phyloP scores from a whole-genome alignment of 2,888 invertebrate species.

The Phortica magna region DNA sequence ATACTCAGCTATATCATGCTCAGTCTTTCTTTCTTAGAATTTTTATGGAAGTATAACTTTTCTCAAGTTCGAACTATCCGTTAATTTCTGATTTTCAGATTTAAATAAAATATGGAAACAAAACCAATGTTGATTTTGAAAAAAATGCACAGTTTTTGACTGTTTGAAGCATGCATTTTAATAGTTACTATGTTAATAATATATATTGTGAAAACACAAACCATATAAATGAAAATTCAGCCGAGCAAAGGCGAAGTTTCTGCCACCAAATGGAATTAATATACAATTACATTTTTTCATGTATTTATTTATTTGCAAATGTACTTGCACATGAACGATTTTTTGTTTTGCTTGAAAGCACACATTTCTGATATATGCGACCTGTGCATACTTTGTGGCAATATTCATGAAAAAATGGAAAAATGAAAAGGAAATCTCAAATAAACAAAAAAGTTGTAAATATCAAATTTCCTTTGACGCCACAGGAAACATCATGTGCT shows the following conservation, averaged over 20 bases:
- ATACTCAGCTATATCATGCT: no score
- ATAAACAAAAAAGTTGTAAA: conserved; percentile 6
- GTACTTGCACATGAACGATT: conserved; percentile 22
- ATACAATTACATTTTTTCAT: conserved; percentile 16
- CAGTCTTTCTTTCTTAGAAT: no score
- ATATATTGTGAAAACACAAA: not conserved
- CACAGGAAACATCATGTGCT: conserved; percentile 20
- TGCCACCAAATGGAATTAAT: conserved; percentile 13
- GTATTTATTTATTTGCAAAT: conserved; percentile 9
- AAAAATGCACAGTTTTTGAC: not conserved
- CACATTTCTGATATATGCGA: not conserved
- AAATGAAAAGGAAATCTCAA: not conserved
- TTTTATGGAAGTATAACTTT: no score
- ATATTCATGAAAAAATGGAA: not conserved
- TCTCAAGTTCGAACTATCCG: no score
- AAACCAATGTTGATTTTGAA: no score
- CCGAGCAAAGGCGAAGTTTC: not conserved
- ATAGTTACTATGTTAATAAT: no score
- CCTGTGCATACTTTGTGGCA: conserved; percentile 6
- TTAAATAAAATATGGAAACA: no score
- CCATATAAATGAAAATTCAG: not conserved
- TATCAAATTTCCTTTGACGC: conserved; percentile 38
- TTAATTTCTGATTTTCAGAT: no score
- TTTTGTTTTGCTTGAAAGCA: conserved; percentile 4
- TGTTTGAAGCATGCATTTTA: no score